Evolutionary conservation across 2,888 invertebrate genomes (phyloP).

Genomic region (Biston stratarius): DNA sequence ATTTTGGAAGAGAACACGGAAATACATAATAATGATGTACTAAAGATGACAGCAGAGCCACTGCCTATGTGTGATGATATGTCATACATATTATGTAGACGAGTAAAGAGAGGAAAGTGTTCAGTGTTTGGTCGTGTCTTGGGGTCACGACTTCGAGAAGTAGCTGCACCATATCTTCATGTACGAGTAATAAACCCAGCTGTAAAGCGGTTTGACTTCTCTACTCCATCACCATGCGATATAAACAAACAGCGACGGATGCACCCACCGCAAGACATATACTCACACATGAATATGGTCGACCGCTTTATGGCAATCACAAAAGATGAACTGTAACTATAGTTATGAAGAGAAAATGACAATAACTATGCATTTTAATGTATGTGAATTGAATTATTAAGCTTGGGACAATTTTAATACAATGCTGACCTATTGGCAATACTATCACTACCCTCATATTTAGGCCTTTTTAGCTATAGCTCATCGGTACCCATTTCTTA

Average conservation of each 20-base stretch:
- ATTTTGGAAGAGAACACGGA: conserved; percentile 45
- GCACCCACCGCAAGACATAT: conserved; percentile 48
- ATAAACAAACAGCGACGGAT: conserved; percentile 62
- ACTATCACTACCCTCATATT: no score
- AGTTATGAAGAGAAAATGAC: background rate
- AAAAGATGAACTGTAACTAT: conserved; percentile 16
- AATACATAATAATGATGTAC: conserved; percentile 13
- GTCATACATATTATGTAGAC: conserved; percentile 65
- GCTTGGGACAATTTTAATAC: no score
- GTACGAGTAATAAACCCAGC: conserved; percentile 48
- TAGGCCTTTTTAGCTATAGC: no score
- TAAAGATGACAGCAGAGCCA: conserved; percentile 46
- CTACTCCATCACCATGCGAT: conserved; percentile 73
- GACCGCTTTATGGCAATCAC: conserved; percentile 43
- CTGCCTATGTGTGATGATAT: conserved; percentile 68
- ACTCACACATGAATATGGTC: conserved; percentile 41
- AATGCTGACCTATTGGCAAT: no score
- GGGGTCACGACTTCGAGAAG: conserved; percentile 59
- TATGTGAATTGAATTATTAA: background rate
- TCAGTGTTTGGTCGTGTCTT: conserved; percentile 74
- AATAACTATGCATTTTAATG: background rate
- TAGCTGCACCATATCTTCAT: conserved; percentile 68
- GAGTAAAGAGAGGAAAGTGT: conserved; percentile 60
- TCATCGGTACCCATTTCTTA: no score
- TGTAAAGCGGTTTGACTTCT: conserved; percentile 68